These are phyloP conservation scores for Rotaria magnacalcarata DNA, from an alignment of 2,888 invertebrate genomes.

Conservation along the genomic window DNA sequence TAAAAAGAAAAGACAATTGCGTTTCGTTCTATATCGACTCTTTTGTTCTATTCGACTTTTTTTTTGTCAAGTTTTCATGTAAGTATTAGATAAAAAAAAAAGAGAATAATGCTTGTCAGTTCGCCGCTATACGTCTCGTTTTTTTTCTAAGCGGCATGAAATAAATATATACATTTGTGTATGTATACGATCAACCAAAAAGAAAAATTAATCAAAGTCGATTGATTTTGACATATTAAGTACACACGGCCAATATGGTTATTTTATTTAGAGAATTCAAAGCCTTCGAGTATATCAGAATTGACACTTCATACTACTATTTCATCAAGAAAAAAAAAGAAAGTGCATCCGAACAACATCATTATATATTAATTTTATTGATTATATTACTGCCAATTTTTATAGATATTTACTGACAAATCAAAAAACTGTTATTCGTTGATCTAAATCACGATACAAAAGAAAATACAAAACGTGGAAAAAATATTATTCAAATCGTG, in stretches of 20 bases:
- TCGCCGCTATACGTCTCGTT: background rate
- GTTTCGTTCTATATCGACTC: background rate
- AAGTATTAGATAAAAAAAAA: slow-evolving; percentile 4
- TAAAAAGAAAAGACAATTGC: background rate
- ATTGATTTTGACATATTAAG: background rate
- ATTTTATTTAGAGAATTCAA: background rate
- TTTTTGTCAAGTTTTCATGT: background rate
- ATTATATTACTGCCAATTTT: too few species aligned
- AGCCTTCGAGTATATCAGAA: background rate
- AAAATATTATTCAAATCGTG: too few species aligned
- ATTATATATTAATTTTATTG: too few species aligned
- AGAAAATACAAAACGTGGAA: too few species aligned
- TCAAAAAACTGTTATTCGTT: too few species aligned
- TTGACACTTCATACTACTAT: background rate
- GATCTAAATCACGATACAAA: too few species aligned
- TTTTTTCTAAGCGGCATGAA: background rate
- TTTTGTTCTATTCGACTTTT: background rate
- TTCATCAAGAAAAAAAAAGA: background rate
- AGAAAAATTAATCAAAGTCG: background rate
- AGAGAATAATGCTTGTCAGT: background rate
- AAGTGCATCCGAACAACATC: too few species aligned
- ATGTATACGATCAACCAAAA: background rate
- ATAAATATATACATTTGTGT: background rate
- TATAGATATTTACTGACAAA: too few species aligned
- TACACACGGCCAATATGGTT: background rate